Percentiles rank a stretch among this genome's conserved stretches.
phyloP scores from a whole-genome alignment of 2,113 vertebrate genomes.

The Aspidoscelis tigris region DNA sequence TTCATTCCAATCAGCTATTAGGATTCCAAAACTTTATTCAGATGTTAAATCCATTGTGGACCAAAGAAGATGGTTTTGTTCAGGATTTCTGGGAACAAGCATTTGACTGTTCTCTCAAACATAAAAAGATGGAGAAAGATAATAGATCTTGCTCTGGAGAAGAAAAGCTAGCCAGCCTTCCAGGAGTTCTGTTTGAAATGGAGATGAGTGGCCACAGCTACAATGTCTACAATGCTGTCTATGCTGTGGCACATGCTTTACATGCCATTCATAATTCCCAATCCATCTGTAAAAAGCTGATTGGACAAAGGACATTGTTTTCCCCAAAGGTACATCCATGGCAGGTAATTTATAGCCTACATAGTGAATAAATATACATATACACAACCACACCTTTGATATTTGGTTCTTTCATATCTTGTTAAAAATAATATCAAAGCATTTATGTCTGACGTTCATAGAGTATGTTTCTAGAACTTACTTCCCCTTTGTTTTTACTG shows the following conservation, averaged over 20 bases:
- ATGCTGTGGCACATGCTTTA: background rate
- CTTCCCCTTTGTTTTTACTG: background rate
- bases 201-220: background rate
- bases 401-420: background rate
- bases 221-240: background rate
- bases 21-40: background rate
- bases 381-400: background rate
- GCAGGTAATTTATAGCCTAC: background rate
- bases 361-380: background rate
- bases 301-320: background rate
- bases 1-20: background rate
- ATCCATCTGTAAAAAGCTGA: background rate
- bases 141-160: background rate
- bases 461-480: background rate
- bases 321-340: background rate
- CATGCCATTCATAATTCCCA: background rate
- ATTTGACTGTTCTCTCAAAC: background rate
- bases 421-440: background rate
- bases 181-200: background rate
- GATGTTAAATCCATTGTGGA: background rate
- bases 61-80: background rate
- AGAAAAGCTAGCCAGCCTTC: background rate
- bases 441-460: background rate
- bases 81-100: conserved; percentile 1
- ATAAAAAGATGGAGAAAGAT: background rate